Evolutionary conservation across 2,113 vertebrate species (phyloP), one percentile per base, ranked within the genome.

Genomic region (Phylloscopus whistleri): DNA sequence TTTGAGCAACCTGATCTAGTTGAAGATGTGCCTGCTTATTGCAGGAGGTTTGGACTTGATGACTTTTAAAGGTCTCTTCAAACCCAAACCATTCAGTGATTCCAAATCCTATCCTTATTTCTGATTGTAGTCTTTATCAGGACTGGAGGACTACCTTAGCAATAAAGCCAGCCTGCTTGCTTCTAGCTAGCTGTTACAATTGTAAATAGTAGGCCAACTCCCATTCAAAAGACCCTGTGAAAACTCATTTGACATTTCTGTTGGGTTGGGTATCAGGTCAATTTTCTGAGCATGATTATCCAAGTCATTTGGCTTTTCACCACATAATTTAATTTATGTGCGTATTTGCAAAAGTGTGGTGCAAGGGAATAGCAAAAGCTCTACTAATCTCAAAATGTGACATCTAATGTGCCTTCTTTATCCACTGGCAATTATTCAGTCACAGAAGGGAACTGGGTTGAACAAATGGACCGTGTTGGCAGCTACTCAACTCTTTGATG

Each of bases 401-500:
- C 37, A 82, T 82, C 70, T 89, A 91, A 87, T 75, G 62, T 12
- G 8, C 77, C 59, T 91, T 39, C 35, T 93, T 92, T 93, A 84
- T 74, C 92, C 68, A 63, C 52, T 90, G 73, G 58, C 87, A 93
- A 77, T 93, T 95, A 84, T 21, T 41, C 79, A 88, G 55, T 63
- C 83, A 81, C 88, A 90, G 83, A 80, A 95, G 68, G 68, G 59
- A 95, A 62, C 31, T 51, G 15, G 6, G 46, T 77, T 92, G 88
- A 92, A 74, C 67, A 95, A 96, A 93, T 92, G 55, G 63, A 58
- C 78, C 24, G 7, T 74, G 64, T 62, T 95, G 88, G 92, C 39
- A 1, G 64, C 91, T 90, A 84, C 51, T 95, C 79, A 88, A 51
- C 59, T 83, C 82, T 95, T 23, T 96, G 94, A 94, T 92, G 63